Conservation (phyloP, 2,797 vertebrate genomes). For the Heliangelus exortis region DNA sequence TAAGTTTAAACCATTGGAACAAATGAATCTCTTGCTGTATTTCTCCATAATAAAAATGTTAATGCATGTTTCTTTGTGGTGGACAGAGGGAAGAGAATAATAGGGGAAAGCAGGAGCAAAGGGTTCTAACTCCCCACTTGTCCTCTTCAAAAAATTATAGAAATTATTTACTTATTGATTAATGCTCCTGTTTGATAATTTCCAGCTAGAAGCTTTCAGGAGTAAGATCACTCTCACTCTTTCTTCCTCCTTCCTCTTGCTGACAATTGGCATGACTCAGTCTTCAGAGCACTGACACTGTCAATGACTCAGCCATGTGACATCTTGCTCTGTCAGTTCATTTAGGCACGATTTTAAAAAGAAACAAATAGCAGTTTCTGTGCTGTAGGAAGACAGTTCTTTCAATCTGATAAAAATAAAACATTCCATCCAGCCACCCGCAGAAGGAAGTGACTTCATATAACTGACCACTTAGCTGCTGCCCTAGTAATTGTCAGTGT, state of each 20-base stretch:
- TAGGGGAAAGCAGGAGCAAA: background rate
- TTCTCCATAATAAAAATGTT: background rate
- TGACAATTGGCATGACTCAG: background rate
- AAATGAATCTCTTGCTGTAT: background rate
- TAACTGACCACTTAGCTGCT: background rate
- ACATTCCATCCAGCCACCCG: background rate
- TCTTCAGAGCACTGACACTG: background rate
- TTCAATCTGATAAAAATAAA: slow-evolving; percentile 5
- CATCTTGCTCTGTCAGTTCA: background rate
- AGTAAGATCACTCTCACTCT: background rate
- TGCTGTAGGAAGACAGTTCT: background rate
- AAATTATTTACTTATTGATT: background rate
- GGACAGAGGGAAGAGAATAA: background rate
- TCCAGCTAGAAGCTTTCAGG: background rate
- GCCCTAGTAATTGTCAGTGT: background rate
- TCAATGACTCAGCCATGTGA: slow-evolving; percentile 7
- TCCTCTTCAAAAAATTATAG: background rate
- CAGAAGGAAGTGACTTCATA: background rate
- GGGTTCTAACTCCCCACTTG: background rate
- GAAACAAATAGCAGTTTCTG: background rate
- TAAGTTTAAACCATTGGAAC: background rate
- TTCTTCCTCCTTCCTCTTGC: background rate
- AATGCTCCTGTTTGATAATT: background rate
- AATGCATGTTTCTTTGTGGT: background rate
- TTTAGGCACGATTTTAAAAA: background rate